Evolutionary conservation across 2,113 vertebrate species (phyloP).

Genomic region (Muntiacus muntjak): DNA sequence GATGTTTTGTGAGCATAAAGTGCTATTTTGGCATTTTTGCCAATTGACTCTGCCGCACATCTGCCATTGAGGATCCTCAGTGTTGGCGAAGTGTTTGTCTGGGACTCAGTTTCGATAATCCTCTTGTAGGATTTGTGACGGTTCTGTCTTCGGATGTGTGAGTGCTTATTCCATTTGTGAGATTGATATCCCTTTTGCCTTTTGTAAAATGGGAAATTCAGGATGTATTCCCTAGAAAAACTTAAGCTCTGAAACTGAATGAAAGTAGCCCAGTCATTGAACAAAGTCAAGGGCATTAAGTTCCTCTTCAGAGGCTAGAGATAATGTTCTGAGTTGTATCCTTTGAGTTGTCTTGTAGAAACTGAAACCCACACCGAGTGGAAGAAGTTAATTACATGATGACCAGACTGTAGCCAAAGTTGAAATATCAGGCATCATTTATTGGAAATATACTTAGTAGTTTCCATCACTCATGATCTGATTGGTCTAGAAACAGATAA

Average conservation of each 20-base stretch:
- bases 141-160: not conserved
- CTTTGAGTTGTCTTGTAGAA: not conserved
- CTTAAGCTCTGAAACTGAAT: not conserved
- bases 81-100: not conserved
- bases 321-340: not conserved
- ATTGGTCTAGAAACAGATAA: not conserved
- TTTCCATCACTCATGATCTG: not conserved
- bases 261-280: not conserved
- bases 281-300: not conserved
- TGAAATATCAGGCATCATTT: not conserved
- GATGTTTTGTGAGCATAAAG: not conserved
- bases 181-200: not conserved
- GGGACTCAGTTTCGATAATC: not conserved
- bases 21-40: not conserved
- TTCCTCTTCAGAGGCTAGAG: not conserved
- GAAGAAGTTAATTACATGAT: not conserved
- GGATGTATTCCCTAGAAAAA: not conserved
- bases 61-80: not conserved
- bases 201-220: not conserved
- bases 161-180: not conserved
- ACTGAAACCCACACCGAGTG: not conserved
- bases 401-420: not conserved
- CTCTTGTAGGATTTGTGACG: not conserved
- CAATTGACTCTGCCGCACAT: not conserved
- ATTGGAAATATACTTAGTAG: not conserved